Base-by-base conservation (phyloP, 2,113 vertebrate genomes). In the Shinisaurus crocodilurus region DNA sequence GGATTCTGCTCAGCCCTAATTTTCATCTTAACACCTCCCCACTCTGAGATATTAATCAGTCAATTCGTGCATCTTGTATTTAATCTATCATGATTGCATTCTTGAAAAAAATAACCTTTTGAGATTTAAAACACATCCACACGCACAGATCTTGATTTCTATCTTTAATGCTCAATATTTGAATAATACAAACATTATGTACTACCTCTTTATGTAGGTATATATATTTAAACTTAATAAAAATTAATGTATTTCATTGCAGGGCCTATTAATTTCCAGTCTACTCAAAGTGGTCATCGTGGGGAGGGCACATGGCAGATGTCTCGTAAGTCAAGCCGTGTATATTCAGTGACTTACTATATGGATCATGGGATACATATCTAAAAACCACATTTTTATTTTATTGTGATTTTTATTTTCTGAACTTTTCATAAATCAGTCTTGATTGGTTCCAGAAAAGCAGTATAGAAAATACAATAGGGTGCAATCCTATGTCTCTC, bases 191-290 rank as follows among this genome's bases (percentile, higher is more conserved):
- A 82, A 82, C 54, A 18, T 77, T 54, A 43, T 77, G 57, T 18
- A n/a, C 16, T 75, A 37, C 7, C 48, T 63, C 32, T 85, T 85
- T 70, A 13, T 43, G 18, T 45, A 40, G 25, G 70, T 60, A 16
- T 57, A 54, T 81, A 13, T 81, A 54, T 54, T 23, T 60, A 6
- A 82, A 63, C 7, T 37, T n/a, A 63, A 37, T 18, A 20, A 63
- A 87, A 77, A 60, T 60, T 54, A 86, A 57, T 75, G 27, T 25
- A 74, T 74, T 74, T 86, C n/a, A 87, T 76, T 87, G n/a, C 70
- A 87, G 74, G 45, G 29, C 69, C 57, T 43, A 63, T 54, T 76
- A 76, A 75, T 40, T 34, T 34, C 40, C 34, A 15, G 29, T 45
- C 29, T 57, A 65, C 60, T 83, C 37, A 43, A 82, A 43, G 25